phyloP scores from a whole-genome alignment of 1,140 invertebrate species.

The Dendrolimus kikuchii region DNA sequence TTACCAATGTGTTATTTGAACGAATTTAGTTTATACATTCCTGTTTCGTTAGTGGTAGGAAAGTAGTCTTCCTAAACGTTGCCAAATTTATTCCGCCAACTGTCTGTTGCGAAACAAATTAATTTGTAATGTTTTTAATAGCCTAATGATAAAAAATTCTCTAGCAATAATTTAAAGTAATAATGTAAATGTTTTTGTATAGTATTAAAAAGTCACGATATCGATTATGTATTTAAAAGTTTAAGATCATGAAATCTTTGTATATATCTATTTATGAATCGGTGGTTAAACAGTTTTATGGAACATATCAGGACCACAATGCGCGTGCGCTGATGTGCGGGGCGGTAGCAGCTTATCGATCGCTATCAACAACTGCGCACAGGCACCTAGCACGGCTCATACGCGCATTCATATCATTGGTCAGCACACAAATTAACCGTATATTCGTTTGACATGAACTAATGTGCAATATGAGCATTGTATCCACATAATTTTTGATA shows the following conservation, averaged over 20 bases:
- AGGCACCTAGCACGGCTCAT: not conserved
- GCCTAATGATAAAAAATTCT: slow-evolving; percentile 66
- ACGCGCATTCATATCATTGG: slow-evolving; percentile 25
- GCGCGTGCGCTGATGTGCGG: slow-evolving; percentile 15
- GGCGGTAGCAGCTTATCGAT: not conserved
- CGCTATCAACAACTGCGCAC: slow-evolving; percentile 9
- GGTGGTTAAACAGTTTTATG: slow-evolving; percentile 22
- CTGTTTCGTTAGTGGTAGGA: slow-evolving; percentile 68
- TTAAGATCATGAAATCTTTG: slow-evolving; percentile 32
- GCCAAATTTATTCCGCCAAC: slow-evolving; percentile 67
- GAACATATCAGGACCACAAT: slow-evolving; percentile 30
- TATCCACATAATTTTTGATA: slow-evolving; percentile 64
- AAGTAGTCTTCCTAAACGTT: slow-evolving; percentile 70
- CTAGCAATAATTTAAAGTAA: slow-evolving; percentile 66
- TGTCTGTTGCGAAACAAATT: slow-evolving; percentile 59
- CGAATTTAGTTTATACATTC: slow-evolving; percentile 70
- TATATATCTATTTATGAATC: slow-evolving; percentile 34
- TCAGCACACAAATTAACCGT: slow-evolving; percentile 20
- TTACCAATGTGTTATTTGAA: slow-evolving; percentile 68
- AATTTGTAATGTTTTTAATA: slow-evolving; percentile 49
- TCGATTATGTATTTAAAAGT: slow-evolving; percentile 43
- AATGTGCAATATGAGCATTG: slow-evolving; percentile 59
- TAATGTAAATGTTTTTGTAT: slow-evolving; percentile 71
- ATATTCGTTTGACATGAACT: slow-evolving; percentile 29
- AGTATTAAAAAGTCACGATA: slow-evolving; percentile 51